These are phyloP conservation scores for Aspiorhynchus laticeps DNA, from an alignment of 2,113 vertebrate species.

Conservation along the genomic window DNA sequence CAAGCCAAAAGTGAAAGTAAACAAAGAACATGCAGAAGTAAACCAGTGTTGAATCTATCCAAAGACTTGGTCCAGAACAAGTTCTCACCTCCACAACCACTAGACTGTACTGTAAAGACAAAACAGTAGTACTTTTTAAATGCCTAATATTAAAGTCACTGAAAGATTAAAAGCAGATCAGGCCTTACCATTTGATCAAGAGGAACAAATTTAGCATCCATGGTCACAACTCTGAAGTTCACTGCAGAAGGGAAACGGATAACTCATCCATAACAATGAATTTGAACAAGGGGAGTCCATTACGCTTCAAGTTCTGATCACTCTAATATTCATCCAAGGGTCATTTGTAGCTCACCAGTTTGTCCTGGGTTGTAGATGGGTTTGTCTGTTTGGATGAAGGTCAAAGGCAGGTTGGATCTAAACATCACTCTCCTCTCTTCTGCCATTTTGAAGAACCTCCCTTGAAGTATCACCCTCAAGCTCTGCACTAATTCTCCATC, in stretches of 20 bases:
- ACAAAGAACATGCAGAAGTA: neutral
- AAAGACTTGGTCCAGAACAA: neutral
- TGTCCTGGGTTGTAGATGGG: slow-evolving; percentile 74
- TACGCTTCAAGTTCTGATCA: too few relatives aligned
- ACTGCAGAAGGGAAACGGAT: neutral
- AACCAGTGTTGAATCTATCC: neutral
- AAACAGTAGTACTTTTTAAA: too few relatives aligned
- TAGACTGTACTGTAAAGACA: neutral
- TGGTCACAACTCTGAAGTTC: neutral
- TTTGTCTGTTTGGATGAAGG: slow-evolving; percentile 72
- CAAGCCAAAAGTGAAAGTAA: neutral
- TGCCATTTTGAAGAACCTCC: slow-evolving; percentile 58
- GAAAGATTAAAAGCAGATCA: too few relatives aligned
- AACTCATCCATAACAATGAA: neutral
- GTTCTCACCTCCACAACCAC: neutral
- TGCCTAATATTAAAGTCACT: too few relatives aligned
- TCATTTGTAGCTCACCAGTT: slow-evolving; percentile 60
- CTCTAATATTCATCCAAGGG: too few relatives aligned
- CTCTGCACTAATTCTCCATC: slow-evolving; percentile 23
- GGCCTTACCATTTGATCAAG: neutral
- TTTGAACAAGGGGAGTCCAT: neutral
- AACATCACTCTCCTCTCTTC: slow-evolving; percentile 66
- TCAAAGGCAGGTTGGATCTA: slow-evolving; percentile 46
- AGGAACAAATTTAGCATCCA: neutral
- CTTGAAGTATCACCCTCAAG: slow-evolving; percentile 63